A percentile compares a stretch with the other conserved stretches of the same genome.
phyloP scores from a whole-genome alignment of 2,797 vertebrate species.

The Anolis apletophallus region DNA sequence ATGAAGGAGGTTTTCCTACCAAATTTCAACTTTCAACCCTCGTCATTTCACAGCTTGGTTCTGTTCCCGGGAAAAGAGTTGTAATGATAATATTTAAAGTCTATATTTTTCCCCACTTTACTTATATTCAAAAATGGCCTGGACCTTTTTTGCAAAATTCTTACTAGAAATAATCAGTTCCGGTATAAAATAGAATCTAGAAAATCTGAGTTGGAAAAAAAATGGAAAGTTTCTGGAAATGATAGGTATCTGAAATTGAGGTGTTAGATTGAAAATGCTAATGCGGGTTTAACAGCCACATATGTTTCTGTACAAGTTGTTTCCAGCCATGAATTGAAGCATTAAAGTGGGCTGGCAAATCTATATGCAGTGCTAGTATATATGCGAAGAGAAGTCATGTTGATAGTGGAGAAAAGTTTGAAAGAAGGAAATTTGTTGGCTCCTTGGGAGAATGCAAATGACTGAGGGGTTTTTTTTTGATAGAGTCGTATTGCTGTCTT shows the following conservation, averaged over 20 bases:
- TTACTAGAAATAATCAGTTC: conserved; percentile 32
- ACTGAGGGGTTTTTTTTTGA: too few relatives aligned
- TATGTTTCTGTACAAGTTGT: conserved; percentile 29
- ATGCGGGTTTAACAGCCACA: conserved; percentile 13
- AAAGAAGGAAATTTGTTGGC: background rate
- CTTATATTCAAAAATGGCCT: conserved; percentile 53
- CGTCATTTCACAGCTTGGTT: conserved; percentile 45
- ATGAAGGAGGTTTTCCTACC: conserved; percentile 59
- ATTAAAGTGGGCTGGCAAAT: conserved; percentile 37
- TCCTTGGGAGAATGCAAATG: background rate
- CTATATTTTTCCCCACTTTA: conserved; percentile 33
- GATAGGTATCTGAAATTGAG: conserved; percentile 20
- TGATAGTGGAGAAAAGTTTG: background rate
- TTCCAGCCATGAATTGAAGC: conserved; percentile 37
- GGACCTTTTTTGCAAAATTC: conserved; percentile 41
- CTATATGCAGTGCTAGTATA: background rate
- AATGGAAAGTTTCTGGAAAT: conserved; percentile 54
- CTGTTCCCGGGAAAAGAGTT: conserved; percentile 39
- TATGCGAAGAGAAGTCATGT: background rate
- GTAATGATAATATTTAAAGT: conserved; percentile 51
- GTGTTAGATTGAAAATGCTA: conserved; percentile 17
- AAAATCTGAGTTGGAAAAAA: conserved; percentile 44
- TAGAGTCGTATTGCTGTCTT: background rate
- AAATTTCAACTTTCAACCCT: conserved; percentile 65
- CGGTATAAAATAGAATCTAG: conserved; percentile 42